Conservation (phyloP, 2,888 invertebrate genomes). For the Luperina nickerlii region DNA sequence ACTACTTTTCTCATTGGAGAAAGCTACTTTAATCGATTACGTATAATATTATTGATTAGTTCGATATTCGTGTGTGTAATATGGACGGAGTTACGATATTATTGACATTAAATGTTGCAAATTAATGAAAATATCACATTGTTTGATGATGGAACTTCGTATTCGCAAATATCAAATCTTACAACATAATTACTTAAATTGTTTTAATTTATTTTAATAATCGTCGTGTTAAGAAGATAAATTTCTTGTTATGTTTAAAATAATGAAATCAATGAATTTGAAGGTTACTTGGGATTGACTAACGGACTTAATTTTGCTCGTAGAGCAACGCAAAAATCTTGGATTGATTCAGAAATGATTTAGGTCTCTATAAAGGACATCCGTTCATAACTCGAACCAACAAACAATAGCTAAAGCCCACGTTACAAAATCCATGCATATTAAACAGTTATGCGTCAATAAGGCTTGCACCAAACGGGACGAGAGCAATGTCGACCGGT, state of each 20-base stretch:
- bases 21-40: slow-evolving; percentile 61
- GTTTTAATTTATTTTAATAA: background rate
- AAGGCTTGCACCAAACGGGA: slow-evolving; percentile 53
- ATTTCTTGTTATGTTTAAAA: background rate
- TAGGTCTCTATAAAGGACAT: background rate
- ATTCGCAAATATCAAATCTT: slow-evolving; percentile 3
- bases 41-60: slow-evolving; percentile 39
- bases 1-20: slow-evolving; percentile 51
- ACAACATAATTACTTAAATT: background rate
- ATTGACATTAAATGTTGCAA: slow-evolving; percentile 44
- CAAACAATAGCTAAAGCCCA: slow-evolving; percentile 31
- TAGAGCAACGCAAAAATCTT: background rate
- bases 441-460: slow-evolving; percentile 55
- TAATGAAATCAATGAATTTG: background rate
- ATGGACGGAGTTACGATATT: slow-evolving; percentile 47
- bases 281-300: background rate
- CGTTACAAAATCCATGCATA: slow-evolving; percentile 37
- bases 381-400: background rate
- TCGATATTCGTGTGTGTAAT: slow-evolving; percentile 42
- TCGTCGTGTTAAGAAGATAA: background rate
- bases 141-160: slow-evolving; percentile 20
- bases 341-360: background rate
- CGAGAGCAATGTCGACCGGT: slow-evolving; percentile 68
- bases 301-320: background rate
- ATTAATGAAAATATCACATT: slow-evolving; percentile 26